These are phyloP conservation scores for Sula dactylatra DNA, from an alignment of 2,113 vertebrate genomes.

Conservation along the genomic window DNA sequence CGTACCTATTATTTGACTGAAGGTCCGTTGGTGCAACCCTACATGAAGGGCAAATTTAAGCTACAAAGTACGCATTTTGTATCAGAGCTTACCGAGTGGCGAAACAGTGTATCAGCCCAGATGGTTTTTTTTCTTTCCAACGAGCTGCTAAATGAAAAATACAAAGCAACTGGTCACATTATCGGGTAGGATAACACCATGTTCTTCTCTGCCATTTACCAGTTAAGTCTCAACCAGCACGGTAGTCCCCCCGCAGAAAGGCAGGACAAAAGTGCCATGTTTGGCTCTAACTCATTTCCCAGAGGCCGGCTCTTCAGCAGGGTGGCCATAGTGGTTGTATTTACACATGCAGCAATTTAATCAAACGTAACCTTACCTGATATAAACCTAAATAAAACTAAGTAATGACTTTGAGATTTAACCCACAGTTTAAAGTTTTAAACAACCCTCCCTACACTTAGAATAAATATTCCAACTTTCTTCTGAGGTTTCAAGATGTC, in stretches of 20 bases:
- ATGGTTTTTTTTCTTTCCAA: background rate
- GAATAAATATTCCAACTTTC: background rate
- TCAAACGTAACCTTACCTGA: background rate
- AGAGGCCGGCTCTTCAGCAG: background rate
- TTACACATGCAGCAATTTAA: background rate
- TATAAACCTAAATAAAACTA: background rate
- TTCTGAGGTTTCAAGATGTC: background rate
- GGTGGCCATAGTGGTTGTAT: background rate
- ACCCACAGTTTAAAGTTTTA: background rate
- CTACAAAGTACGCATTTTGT: background rate
- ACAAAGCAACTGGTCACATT: background rate
- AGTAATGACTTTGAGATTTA: background rate
- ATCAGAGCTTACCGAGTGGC: background rate
- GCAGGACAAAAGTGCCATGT: rapidly evolving
- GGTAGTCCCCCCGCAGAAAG: background rate
- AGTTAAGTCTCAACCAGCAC: rapidly evolving
- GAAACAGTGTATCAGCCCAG: background rate
- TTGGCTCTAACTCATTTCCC: background rate
- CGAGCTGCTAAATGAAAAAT: background rate
- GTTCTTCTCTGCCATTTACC: background rate
- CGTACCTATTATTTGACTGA: background rate
- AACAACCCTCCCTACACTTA: background rate
- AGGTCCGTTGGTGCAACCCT: background rate
- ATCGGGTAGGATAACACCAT: background rate
- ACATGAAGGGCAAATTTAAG: background rate